Base-by-base conservation (phyloP, 2,797 vertebrate genomes). In the Tragelaphus eurycerus region DNA sequence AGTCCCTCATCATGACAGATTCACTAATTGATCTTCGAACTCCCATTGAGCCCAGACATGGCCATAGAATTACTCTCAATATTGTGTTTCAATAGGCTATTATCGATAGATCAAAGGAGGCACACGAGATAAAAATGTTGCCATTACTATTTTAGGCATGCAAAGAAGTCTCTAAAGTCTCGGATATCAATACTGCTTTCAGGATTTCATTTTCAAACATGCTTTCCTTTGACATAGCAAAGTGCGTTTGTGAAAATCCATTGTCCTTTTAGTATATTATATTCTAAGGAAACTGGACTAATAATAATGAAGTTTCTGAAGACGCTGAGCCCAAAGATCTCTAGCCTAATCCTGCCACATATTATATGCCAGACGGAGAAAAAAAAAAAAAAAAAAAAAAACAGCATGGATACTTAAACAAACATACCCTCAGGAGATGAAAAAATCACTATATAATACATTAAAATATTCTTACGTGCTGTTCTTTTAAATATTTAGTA, bases 171-270 rank as follows among this genome's bases (percentile, higher is more conserved):
- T 97, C 79, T 86, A 46, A 93, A 96, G 34, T 43, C 4, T 86
- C 67, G 92, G 3, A 12, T 83, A 74, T 4, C 59, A 23, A 67
- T 27, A 71, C 43, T 78, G 7, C 43, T 78, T 93, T 95, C n/a
- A 92, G 19, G 38, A 74, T 89, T 81, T 92, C 62, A 89, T 97
- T 86, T 74, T 54, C 38, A 97, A 90, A 79, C 88, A 74, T 57
- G 19, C 29, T 93, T 90, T 88, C 57, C 29, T 78, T 74, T 89
- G 29, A 94, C 78, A 81, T 4, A 74, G 84, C 50, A 67, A 67
- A 82, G 81, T n/a, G 52, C 23, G 59, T 64, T 96, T 81, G 23
- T 62, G 55, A 92, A 93, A 76, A 11, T 50, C 34, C 55, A 54
- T 85, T 96, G 84, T 92, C 2, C 29, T 94, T 78, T 95, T 31